Evolutionary conservation across 2,797 vertebrate species (phyloP), one percentile per base, ranked within the genome.

Genomic region (Onychomys leucogaster): DNA sequence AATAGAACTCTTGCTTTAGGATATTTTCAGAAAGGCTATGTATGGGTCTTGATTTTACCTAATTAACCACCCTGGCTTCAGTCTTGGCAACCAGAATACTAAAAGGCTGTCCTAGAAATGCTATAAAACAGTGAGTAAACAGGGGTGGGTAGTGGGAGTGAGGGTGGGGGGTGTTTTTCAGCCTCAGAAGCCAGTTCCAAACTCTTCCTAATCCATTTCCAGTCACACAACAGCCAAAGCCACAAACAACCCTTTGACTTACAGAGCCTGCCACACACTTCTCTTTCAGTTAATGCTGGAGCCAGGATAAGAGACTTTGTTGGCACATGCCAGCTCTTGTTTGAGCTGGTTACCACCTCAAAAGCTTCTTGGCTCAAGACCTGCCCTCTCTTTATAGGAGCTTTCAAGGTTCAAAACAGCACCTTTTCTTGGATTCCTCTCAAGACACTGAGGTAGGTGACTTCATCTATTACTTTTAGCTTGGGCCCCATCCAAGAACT

Each of bases 331-430:
- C 94, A 96, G 71, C 76, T 97, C 93, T 95, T 90, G 77, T 94
- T 91, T 95, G 95, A 97, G 95, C 92, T 94, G 4, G 95, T 95
- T 94, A 98, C 96, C 97, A 98, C 95, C 96, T 98, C 97, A 98
- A 98, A 98, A 94, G 96, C 77, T 76, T 61, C 25, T 80, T 97
- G 97, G 97, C 82, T 0, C 29, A 27, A 2, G 2, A 94, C 89
- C 97, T 96, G 82, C 49, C 76, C 87, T 93, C 57, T 92, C 77
- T 97, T 96, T 96, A 92, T 12, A 95, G 67, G 92, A 97, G 97
- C 95, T 97, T 97, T 97, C 96, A 98, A 96, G 94, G 94, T 96
- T 94, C 94, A 61, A 91, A 97, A 97, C 0, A 0, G 41, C 4
- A 97, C 65, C 77, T 98, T 97, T 46, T 41, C 57, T 91, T 29